Percentiles rank a stretch among this genome's conserved stretches.
Evolutionary conservation across 2,797 vertebrate genomes (phyloP).

Genomic region (Serranus cabrilla): DNA sequence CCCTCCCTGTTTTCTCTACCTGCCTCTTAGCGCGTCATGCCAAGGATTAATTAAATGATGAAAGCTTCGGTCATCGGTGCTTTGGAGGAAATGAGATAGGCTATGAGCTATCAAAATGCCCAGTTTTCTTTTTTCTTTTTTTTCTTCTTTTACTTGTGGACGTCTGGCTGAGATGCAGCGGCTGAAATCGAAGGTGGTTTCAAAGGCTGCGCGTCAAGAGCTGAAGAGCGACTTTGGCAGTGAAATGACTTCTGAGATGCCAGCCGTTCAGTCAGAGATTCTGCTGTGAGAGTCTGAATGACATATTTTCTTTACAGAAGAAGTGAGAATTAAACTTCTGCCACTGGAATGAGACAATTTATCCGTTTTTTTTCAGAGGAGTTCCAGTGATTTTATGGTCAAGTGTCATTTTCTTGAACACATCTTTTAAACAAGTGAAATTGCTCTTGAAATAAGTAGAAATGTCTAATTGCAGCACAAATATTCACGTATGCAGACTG

Average conservation of each 20-base stretch:
- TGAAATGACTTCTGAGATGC: conserved; percentile 38
- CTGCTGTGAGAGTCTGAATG: conserved; percentile 6
- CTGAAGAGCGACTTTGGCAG: conserved; percentile 55
- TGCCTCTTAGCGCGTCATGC: conserved; percentile 73
- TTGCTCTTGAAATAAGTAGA: not conserved
- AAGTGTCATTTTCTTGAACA: conserved; percentile 1
- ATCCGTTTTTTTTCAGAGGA: not conserved
- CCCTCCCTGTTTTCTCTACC: conserved; percentile 72
- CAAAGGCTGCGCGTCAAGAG: conserved; percentile 61
- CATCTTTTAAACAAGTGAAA: not conserved
- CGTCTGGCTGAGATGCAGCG: conserved; percentile 55
- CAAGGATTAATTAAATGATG: conserved; percentile 78
- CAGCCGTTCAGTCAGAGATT: conserved; percentile 39
- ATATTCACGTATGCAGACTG: not conserved
- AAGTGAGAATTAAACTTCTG: not conserved
- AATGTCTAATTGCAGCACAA: not conserved
- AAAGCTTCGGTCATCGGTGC: conserved; percentile 69
- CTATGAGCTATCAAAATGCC: conserved; percentile 46
- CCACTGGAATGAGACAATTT: conserved; percentile 10
- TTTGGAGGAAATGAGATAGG: conserved; percentile 72
- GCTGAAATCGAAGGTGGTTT: conserved; percentile 70
- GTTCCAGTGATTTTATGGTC: not conserved
- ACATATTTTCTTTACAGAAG: conserved; percentile 18
- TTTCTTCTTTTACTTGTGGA: conserved; percentile 39
- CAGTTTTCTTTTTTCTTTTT: not conserved